A percentile compares a stretch with the other conserved stretches of the same genome.
Evolutionary conservation across 35 echinoderm and acorn worm species (phyloP).

Genomic region (Patiria miniata): DNA sequence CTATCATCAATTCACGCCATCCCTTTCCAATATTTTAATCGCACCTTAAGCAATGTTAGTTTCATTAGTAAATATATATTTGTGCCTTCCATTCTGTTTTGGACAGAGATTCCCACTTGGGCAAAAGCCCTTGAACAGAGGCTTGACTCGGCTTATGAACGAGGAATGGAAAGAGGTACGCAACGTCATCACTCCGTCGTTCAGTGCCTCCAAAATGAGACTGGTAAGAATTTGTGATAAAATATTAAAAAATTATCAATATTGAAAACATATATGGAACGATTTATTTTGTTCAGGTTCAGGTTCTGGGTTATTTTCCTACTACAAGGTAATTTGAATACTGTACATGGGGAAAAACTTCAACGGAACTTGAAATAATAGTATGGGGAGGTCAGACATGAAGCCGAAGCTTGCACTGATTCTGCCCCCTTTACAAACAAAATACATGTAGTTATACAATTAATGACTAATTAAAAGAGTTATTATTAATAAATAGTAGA

Average conservation of each 20-base stretch:
- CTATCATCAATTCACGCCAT: no score
- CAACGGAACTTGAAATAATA: no score
- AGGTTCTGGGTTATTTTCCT: constrained; percentile 1
- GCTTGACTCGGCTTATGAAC: constrained; percentile 42
- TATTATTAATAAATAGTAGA: no score
- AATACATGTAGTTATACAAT: no score
- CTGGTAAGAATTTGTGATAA: no score
- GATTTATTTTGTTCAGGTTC: no score
- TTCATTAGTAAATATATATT: not conserved
- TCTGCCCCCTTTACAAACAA: constrained; percentile 1
- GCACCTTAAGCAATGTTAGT: no score
- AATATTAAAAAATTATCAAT: no score
- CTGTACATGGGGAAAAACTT: no score
- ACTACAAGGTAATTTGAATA: not conserved
- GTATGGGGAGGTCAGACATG: not conserved
- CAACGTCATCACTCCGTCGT: constrained; percentile 68
- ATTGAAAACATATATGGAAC: no score
- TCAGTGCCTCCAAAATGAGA: constrained; percentile 79
- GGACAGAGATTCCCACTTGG: constrained; percentile 4
- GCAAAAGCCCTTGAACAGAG: constrained; percentile 24
- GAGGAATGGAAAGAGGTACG: constrained; percentile 70
- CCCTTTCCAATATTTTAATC: no score
- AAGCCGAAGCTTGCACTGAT: not conserved
- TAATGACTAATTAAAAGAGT: no score
- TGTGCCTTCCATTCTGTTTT: constrained; percentile 15